phyloP scores from a whole-genome alignment of 2,888 invertebrate species.

The Punctoribates punctum region DNA sequence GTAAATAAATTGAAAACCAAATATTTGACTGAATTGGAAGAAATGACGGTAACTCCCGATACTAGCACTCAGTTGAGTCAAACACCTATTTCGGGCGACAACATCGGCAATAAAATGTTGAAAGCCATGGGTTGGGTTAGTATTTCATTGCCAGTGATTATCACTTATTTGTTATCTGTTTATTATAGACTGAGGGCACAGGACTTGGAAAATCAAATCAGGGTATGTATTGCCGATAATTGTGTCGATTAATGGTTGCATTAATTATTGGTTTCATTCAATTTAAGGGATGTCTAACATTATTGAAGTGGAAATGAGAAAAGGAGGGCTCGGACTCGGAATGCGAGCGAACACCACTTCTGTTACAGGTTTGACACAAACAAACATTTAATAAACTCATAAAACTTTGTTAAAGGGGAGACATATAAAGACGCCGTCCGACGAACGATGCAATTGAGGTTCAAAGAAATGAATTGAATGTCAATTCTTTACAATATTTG shows the following conservation, averaged over 20 bases:
- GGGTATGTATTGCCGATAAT: conserved; percentile 57
- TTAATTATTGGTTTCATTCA: too few species aligned
- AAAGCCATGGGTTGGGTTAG: conserved; percentile 97
- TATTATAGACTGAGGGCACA: conserved; percentile 72
- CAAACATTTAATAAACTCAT: too few species aligned
- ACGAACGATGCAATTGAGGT: conserved; percentile 81
- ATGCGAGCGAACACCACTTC: conserved; percentile 66
- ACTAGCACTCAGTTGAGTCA: neutral
- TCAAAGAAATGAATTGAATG: conserved; percentile 64
- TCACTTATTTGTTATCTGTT: too few species aligned
- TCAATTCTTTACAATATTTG: neutral
- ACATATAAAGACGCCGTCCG: conserved; percentile 85
- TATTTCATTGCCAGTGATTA: neutral
- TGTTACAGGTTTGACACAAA: neutral
- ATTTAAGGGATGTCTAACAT: conserved; percentile 68
- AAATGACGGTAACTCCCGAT: conserved; percentile 1
- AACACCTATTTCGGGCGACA: conserved; percentile 67
- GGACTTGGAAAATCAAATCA: conserved; percentile 91
- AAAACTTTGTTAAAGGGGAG: conserved; percentile 66
- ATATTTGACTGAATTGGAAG: conserved; percentile 60
- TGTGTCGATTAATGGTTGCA: too few species aligned
- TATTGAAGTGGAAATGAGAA: conserved; percentile 72
- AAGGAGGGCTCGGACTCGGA: conserved; percentile 77
- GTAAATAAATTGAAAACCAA: conserved; percentile 66
- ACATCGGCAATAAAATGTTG: conserved; percentile 87